Evolutionary conservation across 2,888 invertebrate species (phyloP), one percentile per base, ranked within the genome.

Genomic region (Drosophila neotestacea): DNA sequence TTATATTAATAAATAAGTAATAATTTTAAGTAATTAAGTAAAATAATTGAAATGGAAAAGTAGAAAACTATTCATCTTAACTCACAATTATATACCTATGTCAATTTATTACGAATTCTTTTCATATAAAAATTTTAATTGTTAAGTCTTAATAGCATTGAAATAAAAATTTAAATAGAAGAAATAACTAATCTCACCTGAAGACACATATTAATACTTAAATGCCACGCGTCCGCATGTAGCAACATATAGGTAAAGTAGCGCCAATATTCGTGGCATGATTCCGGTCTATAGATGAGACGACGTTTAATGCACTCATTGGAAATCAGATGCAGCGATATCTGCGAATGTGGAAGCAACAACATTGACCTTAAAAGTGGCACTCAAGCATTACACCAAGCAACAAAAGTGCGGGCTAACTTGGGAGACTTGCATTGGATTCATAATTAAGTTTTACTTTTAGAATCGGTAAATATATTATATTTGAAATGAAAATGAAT

Each of bases 161-260:
- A 22, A 22, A 22, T 22, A 22, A 22, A 22, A 1, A 22, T 3
- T 22, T 22, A 22, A 22, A 3, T 22, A 22, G 3, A 22, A 22
- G 1, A 22, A 22, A 22, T 22, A 22, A 22, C 22, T 22, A 22
- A 27, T 47, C 83, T 81, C 58, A 95, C 93, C 93, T 96, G 96
- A 73, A 96, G 94, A 73, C 94, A 92, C 75, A 96, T 93, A 93
- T 98, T 98, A 85, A 97, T 94, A 27, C 95, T 93, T 69, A 98
- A 93, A 92, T 98, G 97, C 51, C 95, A 93, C 85, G 94, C 93
- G 92, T 95, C 95, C 60, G 96, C 95, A 93, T 97, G 97, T 62
- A 97, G 93, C 79, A 96, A 93, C 94, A 96, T 96, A 92, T 97
- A 97, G 46, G 96, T 95, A 63, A 96, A 90, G 89, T 96, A 95